A percentile compares a stretch with the other conserved stretches of the same genome.
phyloP scores from a whole-genome alignment of 2,797 vertebrate genomes.

The Gila robusta region DNA sequence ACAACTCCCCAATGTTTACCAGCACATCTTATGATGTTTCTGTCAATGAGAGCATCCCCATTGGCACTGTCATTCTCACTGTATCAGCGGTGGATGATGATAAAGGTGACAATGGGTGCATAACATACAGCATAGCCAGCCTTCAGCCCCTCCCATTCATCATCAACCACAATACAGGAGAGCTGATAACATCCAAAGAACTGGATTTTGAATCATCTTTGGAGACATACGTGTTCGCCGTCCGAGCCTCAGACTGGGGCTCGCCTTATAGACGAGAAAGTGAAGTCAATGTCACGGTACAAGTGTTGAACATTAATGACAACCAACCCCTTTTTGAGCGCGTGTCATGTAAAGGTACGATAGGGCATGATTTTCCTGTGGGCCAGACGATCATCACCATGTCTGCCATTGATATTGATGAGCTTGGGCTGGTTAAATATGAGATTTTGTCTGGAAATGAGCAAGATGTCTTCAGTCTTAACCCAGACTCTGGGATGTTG shows the following conservation, averaged over 20 bases:
- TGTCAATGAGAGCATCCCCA: constrained; percentile 87
- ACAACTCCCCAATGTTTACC: constrained; percentile 88
- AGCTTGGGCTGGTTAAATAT: constrained; percentile 90
- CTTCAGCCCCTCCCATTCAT: constrained; percentile 85
- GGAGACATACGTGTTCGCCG: constrained; percentile 86
- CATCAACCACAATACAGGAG: constrained; percentile 87
- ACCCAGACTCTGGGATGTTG: constrained; percentile 90
- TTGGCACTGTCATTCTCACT: constrained; percentile 84
- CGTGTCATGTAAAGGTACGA: constrained; percentile 90
- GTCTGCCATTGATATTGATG: constrained; percentile 95
- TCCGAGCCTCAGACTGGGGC: constrained; percentile 96
- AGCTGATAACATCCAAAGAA: constrained; percentile 85
- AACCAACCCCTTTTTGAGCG: constrained; percentile 95
- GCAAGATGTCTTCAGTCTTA: constrained; percentile 87
- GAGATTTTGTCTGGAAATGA: constrained; percentile 91
- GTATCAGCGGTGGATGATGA: constrained; percentile 89
- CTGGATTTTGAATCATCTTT: constrained; percentile 94
- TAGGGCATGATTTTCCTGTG: constrained; percentile 88
- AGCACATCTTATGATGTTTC: constrained; percentile 85
- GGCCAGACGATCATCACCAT: constrained; percentile 89
- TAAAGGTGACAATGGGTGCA: constrained; percentile 90
- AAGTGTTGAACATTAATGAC: constrained; percentile 93
- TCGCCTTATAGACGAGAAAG: constrained; percentile 91
- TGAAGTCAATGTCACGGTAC: constrained; percentile 90
- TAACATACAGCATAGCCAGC: constrained; percentile 90